Percentiles rank a stretch among this genome's conserved stretches.
Evolutionary conservation across 2,113 vertebrate species (phyloP).

Genomic region (Boulengeromyrus knoepffleri): DNA sequence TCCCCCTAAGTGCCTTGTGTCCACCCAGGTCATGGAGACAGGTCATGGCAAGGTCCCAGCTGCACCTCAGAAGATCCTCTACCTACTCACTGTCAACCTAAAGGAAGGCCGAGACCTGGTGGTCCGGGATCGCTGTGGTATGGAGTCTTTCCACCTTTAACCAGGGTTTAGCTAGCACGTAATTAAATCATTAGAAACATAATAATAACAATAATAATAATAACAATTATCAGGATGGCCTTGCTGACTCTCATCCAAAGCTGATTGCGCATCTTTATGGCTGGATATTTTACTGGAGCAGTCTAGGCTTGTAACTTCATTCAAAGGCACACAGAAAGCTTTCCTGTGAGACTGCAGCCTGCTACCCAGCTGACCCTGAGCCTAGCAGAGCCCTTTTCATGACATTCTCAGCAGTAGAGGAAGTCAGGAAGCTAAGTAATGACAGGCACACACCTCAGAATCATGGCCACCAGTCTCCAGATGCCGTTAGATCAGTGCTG

Average conservation of each 20-base stretch:
- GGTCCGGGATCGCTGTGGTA: slow-evolving; percentile 90
- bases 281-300: not conserved
- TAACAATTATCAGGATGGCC: not conserved
- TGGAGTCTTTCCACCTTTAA: slow-evolving; percentile 26
- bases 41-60: slow-evolving; percentile 5
- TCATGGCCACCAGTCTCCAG: not conserved
- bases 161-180: not conserved
- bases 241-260: not conserved
- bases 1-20: not conserved
- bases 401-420: not conserved
- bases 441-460: not conserved
- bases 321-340: not conserved
- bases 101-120: slow-evolving; percentile 86
- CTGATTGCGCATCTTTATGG: not conserved
- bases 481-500: not conserved
- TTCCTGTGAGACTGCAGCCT: not conserved
- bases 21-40: slow-evolving; percentile 38
- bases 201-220: not conserved
- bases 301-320: not conserved
- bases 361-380: not conserved
- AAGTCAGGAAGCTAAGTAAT: not conserved
- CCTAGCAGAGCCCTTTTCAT: not conserved
- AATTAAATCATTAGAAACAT: not conserved
- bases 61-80: slow-evolving; percentile 48
- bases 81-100: slow-evolving; percentile 81